phyloP scores from a whole-genome alignment of 2,888 invertebrate genomes.

The Gnatocerus cornutus region DNA sequence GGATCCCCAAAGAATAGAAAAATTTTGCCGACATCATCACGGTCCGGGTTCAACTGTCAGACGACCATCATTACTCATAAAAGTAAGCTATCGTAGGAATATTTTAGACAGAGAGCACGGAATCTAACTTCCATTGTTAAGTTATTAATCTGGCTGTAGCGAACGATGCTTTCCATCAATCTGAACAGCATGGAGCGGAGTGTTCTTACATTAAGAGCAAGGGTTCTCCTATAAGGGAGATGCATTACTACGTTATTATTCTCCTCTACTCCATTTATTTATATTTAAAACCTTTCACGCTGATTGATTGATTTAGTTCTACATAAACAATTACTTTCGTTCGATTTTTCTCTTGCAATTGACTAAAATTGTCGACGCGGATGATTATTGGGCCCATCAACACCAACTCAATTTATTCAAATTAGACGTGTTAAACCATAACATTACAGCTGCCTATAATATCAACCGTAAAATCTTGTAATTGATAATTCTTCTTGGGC shows the following conservation, averaged over 20 bases:
- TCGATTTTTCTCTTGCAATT: conserved; percentile 6
- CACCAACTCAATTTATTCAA: conserved; percentile 55
- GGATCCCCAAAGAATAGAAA: conserved; percentile 55
- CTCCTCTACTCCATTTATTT: conserved; percentile 54
- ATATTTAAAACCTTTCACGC: conserved; percentile 54
- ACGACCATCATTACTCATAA: conserved; percentile 70
- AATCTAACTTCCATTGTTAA: conserved; percentile 68
- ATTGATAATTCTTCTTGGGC: conserved; percentile 41
- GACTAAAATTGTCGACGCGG: conserved; percentile 7
- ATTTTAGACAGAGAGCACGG: conserved; percentile 65
- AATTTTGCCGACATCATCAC: conserved; percentile 69
- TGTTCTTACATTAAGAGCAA: conserved; percentile 63
- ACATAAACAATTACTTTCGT: conserved; percentile 34
- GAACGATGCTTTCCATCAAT: conserved; percentile 64
- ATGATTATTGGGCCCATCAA: conserved; percentile 15
- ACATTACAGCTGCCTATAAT: conserved; percentile 48
- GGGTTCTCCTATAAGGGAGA: conserved; percentile 55
- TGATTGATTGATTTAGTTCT: conserved; percentile 50
- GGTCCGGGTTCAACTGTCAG: conserved; percentile 66
- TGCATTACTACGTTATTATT: conserved; percentile 54
- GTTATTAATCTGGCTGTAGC: conserved; percentile 67
- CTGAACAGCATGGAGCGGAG: conserved; percentile 64
- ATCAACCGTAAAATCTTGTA: conserved; percentile 49
- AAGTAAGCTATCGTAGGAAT: conserved; percentile 65
- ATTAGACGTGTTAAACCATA: conserved; percentile 52